Percentiles rank a stretch among this genome's conserved stretches.
phyloP scores from a whole-genome alignment of 2,113 vertebrate genomes.

The Todiramphus saurophagus region DNA sequence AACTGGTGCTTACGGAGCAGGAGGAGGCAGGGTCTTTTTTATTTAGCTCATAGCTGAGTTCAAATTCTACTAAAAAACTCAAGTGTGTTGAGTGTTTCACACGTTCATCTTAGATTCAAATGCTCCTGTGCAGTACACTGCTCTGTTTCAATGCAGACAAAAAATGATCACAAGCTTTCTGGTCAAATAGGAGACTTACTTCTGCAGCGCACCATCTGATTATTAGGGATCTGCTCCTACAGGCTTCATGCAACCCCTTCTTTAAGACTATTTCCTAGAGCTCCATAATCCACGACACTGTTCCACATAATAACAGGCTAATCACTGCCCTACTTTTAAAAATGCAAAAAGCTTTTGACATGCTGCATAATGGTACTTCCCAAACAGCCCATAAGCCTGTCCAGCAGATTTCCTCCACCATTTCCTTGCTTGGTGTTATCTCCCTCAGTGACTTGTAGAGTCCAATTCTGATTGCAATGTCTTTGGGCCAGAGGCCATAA shows the following conservation, averaged over 20 bases:
- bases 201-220: not conserved
- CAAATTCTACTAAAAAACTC: not conserved
- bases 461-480: not conserved
- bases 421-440: slow-evolving; percentile 17
- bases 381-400: slow-evolving; percentile 12
- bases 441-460: not conserved
- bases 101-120: not conserved
- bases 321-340: slow-evolving; percentile 52
- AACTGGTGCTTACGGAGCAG: not conserved
- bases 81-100: not conserved
- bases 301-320: slow-evolving; percentile 36
- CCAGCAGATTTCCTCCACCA: not conserved
- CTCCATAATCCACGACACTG: slow-evolving; percentile 19
- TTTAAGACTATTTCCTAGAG: slow-evolving; percentile 41
- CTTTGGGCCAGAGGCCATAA: not conserved
- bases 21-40: not conserved
- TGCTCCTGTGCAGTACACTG: not conserved
- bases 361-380: not conserved
- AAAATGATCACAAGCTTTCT: not conserved
- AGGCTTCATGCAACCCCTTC: slow-evolving; percentile 6
- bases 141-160: not conserved
- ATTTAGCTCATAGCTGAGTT: not conserved
- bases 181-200: slow-evolving; percentile 35
- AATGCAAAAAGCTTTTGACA: not conserved
- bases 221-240: slow-evolving; percentile 17